Evolutionary conservation across 2,888 invertebrate species (phyloP).

Genomic region (Pristionchus entomophagus): DNA sequence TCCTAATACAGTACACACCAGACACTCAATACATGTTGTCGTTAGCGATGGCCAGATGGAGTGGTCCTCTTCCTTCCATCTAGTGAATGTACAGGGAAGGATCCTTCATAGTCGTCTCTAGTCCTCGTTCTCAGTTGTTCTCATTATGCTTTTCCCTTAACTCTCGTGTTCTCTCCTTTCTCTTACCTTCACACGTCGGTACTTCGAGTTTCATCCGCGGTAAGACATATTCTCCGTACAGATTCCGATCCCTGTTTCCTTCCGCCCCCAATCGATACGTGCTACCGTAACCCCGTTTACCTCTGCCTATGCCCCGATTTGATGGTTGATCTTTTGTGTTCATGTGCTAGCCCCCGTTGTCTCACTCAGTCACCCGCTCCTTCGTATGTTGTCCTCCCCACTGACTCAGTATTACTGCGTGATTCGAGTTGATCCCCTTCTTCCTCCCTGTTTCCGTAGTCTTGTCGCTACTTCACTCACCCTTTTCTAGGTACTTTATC

Average conservation of each 20-base stretch:
- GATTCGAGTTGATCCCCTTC: constrained; percentile 31
- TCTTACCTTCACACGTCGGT: constrained; percentile 41
- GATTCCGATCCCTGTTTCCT: constrained; percentile 25
- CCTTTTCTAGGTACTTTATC: constrained; percentile 34
- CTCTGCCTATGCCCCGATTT: background rate
- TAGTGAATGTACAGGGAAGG: no score
- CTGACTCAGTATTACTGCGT: constrained; percentile 27
- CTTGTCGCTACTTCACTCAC: background rate
- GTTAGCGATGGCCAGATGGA: background rate
- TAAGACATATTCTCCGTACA: constrained; percentile 15
- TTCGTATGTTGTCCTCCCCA: background rate
- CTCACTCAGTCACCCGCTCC: constrained; percentile 24
- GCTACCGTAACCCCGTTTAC: constrained; percentile 35
- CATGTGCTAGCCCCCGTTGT: background rate
- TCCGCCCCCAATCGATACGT: background rate
- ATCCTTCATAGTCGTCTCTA: background rate
- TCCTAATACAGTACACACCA: constrained; percentile 19
- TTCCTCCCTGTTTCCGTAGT: background rate
- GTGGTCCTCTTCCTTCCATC: background rate
- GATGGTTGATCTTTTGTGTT: constrained; percentile 29
- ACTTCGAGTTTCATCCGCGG: constrained; percentile 24
- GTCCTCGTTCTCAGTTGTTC: background rate
- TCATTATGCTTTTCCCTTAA: background rate
- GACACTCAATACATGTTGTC: constrained; percentile 37
- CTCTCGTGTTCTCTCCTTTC: background rate